phyloP scores from a whole-genome alignment of 2,888 invertebrate species.

The Diarsia mendica region DNA sequence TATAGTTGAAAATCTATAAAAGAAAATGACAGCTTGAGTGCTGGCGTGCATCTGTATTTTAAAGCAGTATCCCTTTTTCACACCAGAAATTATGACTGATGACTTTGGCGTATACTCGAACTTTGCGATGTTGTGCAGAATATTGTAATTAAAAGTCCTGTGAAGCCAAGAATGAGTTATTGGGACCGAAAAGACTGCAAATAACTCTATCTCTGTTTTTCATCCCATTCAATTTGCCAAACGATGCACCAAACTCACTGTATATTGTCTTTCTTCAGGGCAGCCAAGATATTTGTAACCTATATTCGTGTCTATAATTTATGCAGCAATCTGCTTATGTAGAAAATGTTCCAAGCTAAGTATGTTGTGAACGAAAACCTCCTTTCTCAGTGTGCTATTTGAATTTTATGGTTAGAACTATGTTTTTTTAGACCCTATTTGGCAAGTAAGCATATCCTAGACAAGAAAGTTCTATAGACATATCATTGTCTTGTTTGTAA shows the following conservation, averaged over 20 bases:
- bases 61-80: background rate
- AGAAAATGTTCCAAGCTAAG: conserved; percentile 20
- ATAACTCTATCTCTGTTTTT: background rate
- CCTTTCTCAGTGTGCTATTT: conserved; percentile 30
- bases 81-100: background rate
- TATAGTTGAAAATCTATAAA: too few species aligned
- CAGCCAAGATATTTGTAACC: conserved; percentile 9
- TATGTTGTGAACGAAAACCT: conserved; percentile 23
- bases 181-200: background rate
- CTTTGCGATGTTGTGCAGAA: background rate
- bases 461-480: too few species aligned
- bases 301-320: background rate
- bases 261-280: background rate
- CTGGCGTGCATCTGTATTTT: too few species aligned
- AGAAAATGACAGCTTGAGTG: too few species aligned
- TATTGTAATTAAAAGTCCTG: background rate
- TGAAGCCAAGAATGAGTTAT: background rate
- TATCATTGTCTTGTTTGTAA: too few species aligned
- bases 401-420: conserved; percentile 30
- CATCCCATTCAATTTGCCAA: background rate
- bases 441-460: background rate
- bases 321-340: conserved; percentile 11
- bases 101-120: too few species aligned
- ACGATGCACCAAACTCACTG: background rate
- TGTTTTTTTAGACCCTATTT: conserved; percentile 5